phyloP scores from a whole-genome alignment of 2,113 vertebrate species.

The Mus musculus region DNA sequence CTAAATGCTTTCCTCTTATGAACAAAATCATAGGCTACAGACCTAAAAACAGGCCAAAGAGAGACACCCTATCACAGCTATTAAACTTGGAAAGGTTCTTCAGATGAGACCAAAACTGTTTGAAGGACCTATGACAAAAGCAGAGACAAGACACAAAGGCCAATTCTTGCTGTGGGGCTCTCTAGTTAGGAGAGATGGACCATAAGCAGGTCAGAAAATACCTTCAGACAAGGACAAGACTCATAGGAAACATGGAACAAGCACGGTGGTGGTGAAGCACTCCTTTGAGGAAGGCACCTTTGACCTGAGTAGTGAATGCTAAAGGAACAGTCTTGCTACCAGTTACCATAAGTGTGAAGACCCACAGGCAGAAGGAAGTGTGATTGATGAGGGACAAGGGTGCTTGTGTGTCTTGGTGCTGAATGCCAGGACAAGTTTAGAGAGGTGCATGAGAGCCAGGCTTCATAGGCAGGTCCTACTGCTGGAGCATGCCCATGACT shows the following conservation, averaged over 20 bases:
- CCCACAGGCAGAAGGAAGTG: background rate
- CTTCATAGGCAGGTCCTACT: background rate
- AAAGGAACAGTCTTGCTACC: background rate
- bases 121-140: background rate
- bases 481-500: background rate
- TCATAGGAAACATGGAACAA: background rate
- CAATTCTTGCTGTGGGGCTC: background rate
- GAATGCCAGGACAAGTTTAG: background rate
- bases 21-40: background rate
- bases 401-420: background rate
- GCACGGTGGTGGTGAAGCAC: rapidly evolving
- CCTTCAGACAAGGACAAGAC: background rate
- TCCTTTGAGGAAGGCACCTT: background rate
- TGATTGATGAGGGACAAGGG: background rate
- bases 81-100: background rate
- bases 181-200: background rate
- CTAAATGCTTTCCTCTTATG: background rate
- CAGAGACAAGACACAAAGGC: background rate
- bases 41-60: background rate
- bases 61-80: background rate
- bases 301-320: background rate
- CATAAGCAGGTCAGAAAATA: background rate
- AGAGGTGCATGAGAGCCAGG: background rate
- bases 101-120: background rate
- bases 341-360: background rate